Percentiles rank a stretch among this genome's conserved stretches.
These are phyloP conservation scores for Penaeus indicus DNA, from an alignment of 1,140 invertebrate genomes.

Conservation along the genomic window DNA sequence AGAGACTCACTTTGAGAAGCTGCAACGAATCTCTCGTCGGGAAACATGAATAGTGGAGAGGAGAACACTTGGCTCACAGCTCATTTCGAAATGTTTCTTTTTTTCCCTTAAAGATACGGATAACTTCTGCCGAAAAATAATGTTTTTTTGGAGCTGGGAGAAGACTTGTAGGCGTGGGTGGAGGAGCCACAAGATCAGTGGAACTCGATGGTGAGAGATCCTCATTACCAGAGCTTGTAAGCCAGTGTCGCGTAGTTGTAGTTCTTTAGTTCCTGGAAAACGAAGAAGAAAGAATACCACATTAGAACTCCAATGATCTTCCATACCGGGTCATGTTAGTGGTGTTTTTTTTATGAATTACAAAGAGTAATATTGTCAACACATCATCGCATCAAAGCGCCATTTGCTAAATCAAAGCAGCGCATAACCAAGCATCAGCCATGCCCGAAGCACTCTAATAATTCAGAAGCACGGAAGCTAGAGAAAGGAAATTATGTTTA, in stretches of 20 bases:
- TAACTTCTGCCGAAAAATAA: too few relatives aligned
- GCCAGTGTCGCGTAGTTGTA: constrained; percentile 59
- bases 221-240: constrained; percentile 52
- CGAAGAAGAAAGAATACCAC: neutral
- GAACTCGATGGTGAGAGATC: neutral
- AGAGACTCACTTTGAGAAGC: too few relatives aligned
- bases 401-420: constrained; percentile 28
- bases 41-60: too few relatives aligned
- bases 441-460: neutral
- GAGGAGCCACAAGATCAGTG: neutral
- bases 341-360: neutral
- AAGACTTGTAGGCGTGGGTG: neutral
- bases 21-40: too few relatives aligned
- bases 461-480: constrained; percentile 46
- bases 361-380: neutral
- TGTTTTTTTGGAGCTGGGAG: neutral
- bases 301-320: too few relatives aligned
- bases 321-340: too few relatives aligned
- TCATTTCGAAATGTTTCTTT: too few relatives aligned
- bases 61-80: too few relatives aligned
- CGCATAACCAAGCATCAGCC: constrained; percentile 20
- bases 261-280: constrained; percentile 52
- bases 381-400: neutral
- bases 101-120: too few relatives aligned
- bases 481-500: constrained; percentile 41